phyloP scores from a whole-genome alignment of 2,888 invertebrate species.

The Ophonus ardosiacus region DNA sequence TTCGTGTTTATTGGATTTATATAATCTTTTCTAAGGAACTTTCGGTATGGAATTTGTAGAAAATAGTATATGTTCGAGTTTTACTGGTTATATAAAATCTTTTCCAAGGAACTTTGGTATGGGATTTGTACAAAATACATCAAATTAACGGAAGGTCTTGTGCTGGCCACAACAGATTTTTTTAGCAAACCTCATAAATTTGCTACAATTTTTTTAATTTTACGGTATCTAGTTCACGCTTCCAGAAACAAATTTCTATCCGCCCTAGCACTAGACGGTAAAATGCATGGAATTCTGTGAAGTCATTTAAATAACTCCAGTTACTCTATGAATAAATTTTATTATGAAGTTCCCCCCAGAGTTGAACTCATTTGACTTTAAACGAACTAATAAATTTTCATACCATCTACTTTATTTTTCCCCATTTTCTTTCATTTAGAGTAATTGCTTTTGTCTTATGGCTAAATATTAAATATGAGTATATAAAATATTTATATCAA shows the following conservation, averaged over 20 bases:
- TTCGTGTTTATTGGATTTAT: too few relatives aligned
- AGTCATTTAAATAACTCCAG: constrained; percentile 25
- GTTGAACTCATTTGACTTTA: constrained; percentile 16
- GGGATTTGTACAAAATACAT: too few relatives aligned
- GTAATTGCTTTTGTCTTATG: background rate
- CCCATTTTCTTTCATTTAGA: background rate
- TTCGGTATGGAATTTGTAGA: too few relatives aligned
- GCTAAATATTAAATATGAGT: background rate
- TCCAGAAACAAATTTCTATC: background rate
- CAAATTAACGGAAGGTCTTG: too few relatives aligned
- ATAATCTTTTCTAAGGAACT: too few relatives aligned
- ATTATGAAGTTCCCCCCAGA: constrained; percentile 25
- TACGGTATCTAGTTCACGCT: background rate
- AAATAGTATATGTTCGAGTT: too few relatives aligned
- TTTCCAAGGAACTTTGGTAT: too few relatives aligned
- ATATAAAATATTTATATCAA: background rate
- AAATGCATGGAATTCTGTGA: background rate
- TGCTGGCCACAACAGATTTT: too few relatives aligned
- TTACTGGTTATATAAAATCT: too few relatives aligned
- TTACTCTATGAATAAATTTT: constrained; percentile 21
- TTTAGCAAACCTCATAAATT: too few relatives aligned
- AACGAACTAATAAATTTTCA: constrained; percentile 34
- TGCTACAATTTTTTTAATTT: too few relatives aligned
- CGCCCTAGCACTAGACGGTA: background rate
- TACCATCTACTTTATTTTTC: background rate